Conservation (phyloP, 2,113 vertebrate species). For the Thymallus thymallus region DNA sequence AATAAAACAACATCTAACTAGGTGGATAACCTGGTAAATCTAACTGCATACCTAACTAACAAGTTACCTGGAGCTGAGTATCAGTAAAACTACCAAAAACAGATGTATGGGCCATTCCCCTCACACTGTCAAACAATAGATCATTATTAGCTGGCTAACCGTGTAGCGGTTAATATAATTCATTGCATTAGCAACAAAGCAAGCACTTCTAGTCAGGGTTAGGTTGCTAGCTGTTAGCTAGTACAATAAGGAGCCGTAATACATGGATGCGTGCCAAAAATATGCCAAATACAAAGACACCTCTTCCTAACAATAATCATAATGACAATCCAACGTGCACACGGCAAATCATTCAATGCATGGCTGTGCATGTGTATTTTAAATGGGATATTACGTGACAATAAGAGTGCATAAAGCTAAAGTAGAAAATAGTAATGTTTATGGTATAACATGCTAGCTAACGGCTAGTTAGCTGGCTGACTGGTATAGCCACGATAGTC, state of each 20-base stretch:
- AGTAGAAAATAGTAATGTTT: conserved; percentile 52
- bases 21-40: background rate
- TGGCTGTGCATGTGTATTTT: background rate
- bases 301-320: background rate
- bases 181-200: too few relatives aligned
- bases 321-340: background rate
- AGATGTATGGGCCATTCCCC: too few relatives aligned
- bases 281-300: conserved; percentile 68
- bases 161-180: too few relatives aligned
- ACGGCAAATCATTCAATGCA: background rate
- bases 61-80: too few relatives aligned
- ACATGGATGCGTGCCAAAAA: conserved; percentile 71
- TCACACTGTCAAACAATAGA: too few relatives aligned
- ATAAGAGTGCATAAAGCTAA: conserved; percentile 1
- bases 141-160: too few relatives aligned
- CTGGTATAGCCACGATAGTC: conserved; percentile 67
- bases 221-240: too few relatives aligned
- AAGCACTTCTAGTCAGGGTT: too few relatives aligned
- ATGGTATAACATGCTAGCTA: conserved; percentile 62
- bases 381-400: background rate
- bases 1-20: background rate
- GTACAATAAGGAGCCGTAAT: conserved; percentile 37
- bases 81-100: too few relatives aligned
- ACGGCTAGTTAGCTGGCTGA: conserved; percentile 43
- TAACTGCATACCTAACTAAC: background rate